Evolutionary conservation across 2,113 vertebrate species (phyloP).

Genomic region (Gasterosteus nipponicus): DNA sequence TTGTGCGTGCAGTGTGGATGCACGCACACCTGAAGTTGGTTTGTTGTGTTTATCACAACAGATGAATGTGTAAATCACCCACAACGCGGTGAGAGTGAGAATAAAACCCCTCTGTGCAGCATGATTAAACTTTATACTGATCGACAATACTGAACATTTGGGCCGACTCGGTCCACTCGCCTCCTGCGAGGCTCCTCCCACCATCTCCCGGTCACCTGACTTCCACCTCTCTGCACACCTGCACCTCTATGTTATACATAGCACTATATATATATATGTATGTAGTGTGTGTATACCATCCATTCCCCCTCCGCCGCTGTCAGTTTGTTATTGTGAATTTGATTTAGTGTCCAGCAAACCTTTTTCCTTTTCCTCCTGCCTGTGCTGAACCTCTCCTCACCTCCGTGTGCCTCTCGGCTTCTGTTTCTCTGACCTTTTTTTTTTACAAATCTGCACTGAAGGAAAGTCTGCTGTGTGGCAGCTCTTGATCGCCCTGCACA

Average conservation of each 20-base stretch:
- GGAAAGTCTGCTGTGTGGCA: not conserved
- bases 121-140: not conserved
- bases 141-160: not conserved
- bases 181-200: not conserved
- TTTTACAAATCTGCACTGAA: not conserved
- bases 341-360: not conserved
- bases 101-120: not conserved
- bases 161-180: too few species aligned
- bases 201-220: not conserved
- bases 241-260: too few species aligned
- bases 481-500: not conserved
- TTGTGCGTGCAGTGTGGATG: not conserved
- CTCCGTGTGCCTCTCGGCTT: not conserved
- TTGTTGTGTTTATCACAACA: not conserved
- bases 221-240: constrained; percentile 5
- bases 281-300: not conserved
- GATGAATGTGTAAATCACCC: not conserved
- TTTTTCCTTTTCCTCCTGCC: not conserved
- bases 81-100: not conserved
- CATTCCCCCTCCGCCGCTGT: not conserved
- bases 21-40: not conserved
- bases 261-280: not conserved
- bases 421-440: not conserved
- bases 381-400: not conserved
- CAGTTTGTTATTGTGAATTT: not conserved